These are phyloP conservation scores for Adineta ricciae DNA, from an alignment of 2,888 invertebrate genomes.

Conservation along the genomic window DNA sequence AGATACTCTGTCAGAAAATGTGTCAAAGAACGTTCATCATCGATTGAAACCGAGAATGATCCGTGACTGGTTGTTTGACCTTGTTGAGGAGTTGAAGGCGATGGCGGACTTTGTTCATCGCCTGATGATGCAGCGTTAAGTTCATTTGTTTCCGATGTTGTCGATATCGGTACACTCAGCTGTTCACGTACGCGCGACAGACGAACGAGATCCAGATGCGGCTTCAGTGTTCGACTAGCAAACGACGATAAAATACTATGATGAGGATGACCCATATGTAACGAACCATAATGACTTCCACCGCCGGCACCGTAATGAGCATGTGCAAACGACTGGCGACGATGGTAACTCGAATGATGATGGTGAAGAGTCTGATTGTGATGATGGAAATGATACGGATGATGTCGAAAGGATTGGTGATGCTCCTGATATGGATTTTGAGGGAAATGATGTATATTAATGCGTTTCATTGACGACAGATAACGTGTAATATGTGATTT, in stretches of 20 bases:
- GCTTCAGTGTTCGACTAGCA: not conserved
- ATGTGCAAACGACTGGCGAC: not conserved
- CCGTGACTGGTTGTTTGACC: not conserved
- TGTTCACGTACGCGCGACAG: not conserved
- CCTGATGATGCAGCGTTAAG: not conserved
- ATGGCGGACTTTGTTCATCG: not conserved
- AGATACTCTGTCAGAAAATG: not conserved
- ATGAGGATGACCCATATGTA: not conserved
- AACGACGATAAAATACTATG: not conserved
- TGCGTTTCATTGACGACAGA: conserved; percentile 13
- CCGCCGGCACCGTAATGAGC: not conserved
- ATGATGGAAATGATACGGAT: not conserved
- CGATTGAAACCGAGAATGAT: not conserved
- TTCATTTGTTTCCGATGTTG: not conserved
- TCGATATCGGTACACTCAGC: not conserved
- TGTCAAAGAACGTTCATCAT: not conserved
- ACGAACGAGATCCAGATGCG: not conserved
- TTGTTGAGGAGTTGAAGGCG: not conserved
- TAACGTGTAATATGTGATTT: not conserved
- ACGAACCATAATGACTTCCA: not conserved
- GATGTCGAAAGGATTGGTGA: not conserved
- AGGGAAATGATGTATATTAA: not conserved
- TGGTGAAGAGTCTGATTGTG: not conserved
- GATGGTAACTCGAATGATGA: not conserved
- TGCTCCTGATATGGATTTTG: not conserved